Evolutionary conservation across 2,888 invertebrate genomes (phyloP).

Genomic region (Agrotis segetum): DNA sequence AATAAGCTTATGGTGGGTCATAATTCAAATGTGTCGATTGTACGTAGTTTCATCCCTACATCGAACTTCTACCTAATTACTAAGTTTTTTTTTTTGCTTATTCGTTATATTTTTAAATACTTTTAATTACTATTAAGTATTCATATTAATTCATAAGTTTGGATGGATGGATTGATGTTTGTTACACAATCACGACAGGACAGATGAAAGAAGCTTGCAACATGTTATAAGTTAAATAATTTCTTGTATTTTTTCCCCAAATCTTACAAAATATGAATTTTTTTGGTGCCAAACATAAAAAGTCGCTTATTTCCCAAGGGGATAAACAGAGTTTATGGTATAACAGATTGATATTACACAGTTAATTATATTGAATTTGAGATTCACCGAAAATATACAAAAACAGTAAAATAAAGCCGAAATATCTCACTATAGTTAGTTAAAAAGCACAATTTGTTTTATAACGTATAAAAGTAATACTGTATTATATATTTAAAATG

Average conservation of each 20-base stretch:
- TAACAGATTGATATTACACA: neutral
- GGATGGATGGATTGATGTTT: too few species aligned
- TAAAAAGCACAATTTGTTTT: neutral
- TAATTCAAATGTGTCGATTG: too few species aligned
- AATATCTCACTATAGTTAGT: neutral
- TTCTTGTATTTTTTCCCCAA: neutral
- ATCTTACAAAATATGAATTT: neutral
- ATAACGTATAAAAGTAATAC: neutral
- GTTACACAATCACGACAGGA: too few species aligned
- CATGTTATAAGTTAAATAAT: too few species aligned
- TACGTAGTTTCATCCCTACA: neutral
- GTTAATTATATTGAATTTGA: neutral
- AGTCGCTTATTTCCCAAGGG: neutral
- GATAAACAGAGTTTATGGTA: neutral
- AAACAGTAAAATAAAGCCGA: neutral
- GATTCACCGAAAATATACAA: neutral
- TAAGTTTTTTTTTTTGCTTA: too few species aligned
- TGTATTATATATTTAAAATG: neutral
- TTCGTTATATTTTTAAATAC: too few species aligned
- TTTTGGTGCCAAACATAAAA: neutral
- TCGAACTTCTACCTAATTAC: neutral
- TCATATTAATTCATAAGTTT: too few species aligned
- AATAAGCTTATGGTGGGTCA: too few species aligned
- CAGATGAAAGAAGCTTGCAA: too few species aligned
- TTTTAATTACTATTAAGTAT: too few species aligned